Evolutionary conservation across 2,797 vertebrate genomes (phyloP).

Genomic region (Mus spretus): DNA sequence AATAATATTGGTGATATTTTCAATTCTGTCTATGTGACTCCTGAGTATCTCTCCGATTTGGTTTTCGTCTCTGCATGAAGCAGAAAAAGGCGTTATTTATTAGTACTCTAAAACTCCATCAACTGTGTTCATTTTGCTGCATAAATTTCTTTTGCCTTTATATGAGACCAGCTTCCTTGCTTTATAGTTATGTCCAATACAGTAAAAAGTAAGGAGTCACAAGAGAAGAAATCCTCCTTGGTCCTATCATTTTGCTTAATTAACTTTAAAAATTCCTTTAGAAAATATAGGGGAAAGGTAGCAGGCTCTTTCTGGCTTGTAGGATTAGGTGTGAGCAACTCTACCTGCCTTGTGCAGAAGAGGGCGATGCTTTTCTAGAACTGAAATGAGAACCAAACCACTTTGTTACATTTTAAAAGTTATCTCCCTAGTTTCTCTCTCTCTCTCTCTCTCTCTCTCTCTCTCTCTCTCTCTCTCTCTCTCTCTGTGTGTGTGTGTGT

Average conservation of each 20-base stretch:
- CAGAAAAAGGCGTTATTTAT: conserved; percentile 71
- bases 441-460: no score
- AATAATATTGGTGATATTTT: conserved; percentile 56
- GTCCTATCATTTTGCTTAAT: conserved; percentile 53
- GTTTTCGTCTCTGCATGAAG: conserved; percentile 63
- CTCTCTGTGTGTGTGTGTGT: no score
- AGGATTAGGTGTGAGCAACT: background rate
- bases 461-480: background rate
- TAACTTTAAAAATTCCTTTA: conserved; percentile 56
- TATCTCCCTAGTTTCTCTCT: background rate
- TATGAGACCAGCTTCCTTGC: conserved; percentile 45
- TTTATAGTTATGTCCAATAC: background rate
- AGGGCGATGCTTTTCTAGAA: conserved; percentile 18
- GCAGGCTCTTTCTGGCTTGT: background rate
- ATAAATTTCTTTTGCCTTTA: conserved; percentile 65
- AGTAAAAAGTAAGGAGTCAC: conserved; percentile 50
- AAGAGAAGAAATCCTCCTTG: conserved; percentile 53
- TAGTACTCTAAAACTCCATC: conserved; percentile 49
- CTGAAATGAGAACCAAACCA: background rate
- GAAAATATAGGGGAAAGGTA: background rate
- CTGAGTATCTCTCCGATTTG: conserved; percentile 53
- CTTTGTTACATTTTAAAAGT: background rate
- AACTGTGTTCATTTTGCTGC: conserved; percentile 52
- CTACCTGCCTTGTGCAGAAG: background rate
- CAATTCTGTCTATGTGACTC: conserved; percentile 39